phyloP scores from a whole-genome alignment of 1,140 invertebrate genomes.

The Teleogryllus occipitalis region DNA sequence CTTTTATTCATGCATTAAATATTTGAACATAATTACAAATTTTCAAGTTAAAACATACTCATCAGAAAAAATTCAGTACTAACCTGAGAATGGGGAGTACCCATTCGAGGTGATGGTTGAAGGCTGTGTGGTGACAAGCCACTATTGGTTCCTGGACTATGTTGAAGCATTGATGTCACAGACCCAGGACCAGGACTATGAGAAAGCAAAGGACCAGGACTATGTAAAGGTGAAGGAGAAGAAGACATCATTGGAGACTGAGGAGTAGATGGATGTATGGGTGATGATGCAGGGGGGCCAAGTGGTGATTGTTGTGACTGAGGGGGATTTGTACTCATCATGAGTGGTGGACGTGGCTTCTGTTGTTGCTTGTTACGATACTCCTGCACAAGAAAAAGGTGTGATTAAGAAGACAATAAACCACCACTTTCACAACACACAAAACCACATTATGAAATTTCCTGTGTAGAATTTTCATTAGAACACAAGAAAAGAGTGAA shows the following conservation, averaged over 20 bases:
- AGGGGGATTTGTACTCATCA: conserved; percentile 31
- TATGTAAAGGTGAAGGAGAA: conserved; percentile 48
- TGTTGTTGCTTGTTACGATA: conserved; percentile 22
- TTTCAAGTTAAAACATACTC: background rate
- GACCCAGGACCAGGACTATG: conserved; percentile 48
- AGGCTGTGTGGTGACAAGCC: conserved; percentile 37
- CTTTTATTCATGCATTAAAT: background rate
- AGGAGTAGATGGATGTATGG: conserved; percentile 37
- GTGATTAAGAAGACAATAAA: background rate
- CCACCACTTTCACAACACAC: too few species aligned
- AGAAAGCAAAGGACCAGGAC: conserved; percentile 46
- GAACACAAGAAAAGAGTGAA: too few species aligned
- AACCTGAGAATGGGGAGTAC: conserved; percentile 46
- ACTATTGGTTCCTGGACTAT: conserved; percentile 34
- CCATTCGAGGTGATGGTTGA: conserved; percentile 48
- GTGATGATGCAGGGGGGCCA: conserved; percentile 32
- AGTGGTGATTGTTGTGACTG: conserved; percentile 21
- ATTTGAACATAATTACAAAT: background rate
- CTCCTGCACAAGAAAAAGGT: conserved; percentile 9
- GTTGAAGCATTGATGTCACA: conserved; percentile 39
- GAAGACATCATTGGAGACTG: conserved; percentile 54
- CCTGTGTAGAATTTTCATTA: too few species aligned
- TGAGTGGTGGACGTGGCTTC: conserved; percentile 18
- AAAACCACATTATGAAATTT: too few species aligned
- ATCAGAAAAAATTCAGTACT: background rate